Percentiles rank a stretch among this genome's conserved stretches.
These are phyloP conservation scores for Acanthochromis polyacanthus DNA, from an alignment of 2,113 vertebrate genomes.

Conservation along the genomic window DNA sequence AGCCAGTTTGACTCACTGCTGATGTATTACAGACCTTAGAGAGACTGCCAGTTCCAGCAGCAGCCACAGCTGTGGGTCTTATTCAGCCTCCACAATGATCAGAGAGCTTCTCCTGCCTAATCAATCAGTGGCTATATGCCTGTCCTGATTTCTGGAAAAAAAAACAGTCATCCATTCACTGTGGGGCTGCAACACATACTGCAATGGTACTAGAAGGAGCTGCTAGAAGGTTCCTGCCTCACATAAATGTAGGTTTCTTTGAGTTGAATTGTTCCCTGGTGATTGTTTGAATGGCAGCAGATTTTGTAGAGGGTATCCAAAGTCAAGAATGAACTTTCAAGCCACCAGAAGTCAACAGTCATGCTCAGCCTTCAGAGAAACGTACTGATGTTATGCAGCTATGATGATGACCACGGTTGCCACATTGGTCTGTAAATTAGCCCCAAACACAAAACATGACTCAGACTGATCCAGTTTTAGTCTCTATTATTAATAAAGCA, in stretches of 20 bases:
- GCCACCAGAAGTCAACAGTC: neutral
- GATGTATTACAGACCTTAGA: neutral
- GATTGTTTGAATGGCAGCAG: neutral
- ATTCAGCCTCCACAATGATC: neutral
- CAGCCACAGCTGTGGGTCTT: neutral
- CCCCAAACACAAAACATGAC: too few relatives aligned
- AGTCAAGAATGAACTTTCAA: neutral
- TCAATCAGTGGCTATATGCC: conserved; percentile 11
- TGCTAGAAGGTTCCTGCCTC: neutral
- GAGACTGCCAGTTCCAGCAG: neutral
- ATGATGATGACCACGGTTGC: too few relatives aligned
- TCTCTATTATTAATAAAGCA: too few relatives aligned
- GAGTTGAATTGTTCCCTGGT: neutral
- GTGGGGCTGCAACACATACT: neutral
- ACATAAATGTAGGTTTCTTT: neutral
- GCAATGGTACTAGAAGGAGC: neutral
- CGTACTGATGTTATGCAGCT: too few relatives aligned
- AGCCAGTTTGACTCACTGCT: neutral
- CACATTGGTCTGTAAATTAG: too few relatives aligned
- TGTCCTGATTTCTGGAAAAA: conserved; percentile 9
- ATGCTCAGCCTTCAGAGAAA: too few relatives aligned
- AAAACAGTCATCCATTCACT: neutral
- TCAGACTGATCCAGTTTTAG: too few relatives aligned
- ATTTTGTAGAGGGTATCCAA: neutral
- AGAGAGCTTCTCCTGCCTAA: neutral